Percentiles rank a stretch among this genome's conserved stretches.
Evolutionary conservation across 2,797 vertebrate species (phyloP).

Genomic region (Austrolebias charrua): DNA sequence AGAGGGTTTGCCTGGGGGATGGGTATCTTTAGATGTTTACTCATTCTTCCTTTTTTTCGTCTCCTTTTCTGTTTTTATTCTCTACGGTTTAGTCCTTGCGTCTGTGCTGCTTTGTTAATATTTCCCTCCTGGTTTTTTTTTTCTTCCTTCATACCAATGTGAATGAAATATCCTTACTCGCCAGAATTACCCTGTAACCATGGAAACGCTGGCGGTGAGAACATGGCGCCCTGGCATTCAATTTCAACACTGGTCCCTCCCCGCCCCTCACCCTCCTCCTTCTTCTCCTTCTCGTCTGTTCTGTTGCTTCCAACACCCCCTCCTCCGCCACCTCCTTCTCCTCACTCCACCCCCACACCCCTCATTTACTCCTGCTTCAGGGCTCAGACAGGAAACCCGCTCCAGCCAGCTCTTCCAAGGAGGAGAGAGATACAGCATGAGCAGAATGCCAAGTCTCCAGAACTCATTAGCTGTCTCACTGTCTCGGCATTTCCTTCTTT

Average conservation of each 20-base stretch:
- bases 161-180: slow-evolving; percentile 85
- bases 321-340: slow-evolving; percentile 10
- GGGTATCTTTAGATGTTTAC: slow-evolving; percentile 59
- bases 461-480: slow-evolving; percentile 73
- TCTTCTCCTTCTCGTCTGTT: slow-evolving; percentile 65
- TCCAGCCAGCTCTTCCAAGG: slow-evolving; percentile 75
- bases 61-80: slow-evolving; percentile 21
- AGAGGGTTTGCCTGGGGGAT: slow-evolving; percentile 61
- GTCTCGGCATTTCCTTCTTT: slow-evolving; percentile 51
- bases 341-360: slow-evolving; percentile 33
- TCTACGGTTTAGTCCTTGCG: slow-evolving; percentile 22
- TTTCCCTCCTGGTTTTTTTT: slow-evolving; percentile 58
- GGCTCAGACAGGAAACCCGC: slow-evolving; percentile 80
- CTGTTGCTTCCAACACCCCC: slow-evolving; percentile 59
- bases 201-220: slow-evolving; percentile 83
- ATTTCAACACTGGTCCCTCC: slow-evolving; percentile 73
- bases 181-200: slow-evolving; percentile 83
- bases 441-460: slow-evolving; percentile 79
- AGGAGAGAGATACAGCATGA: slow-evolving; percentile 70
- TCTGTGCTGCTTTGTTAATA: slow-evolving; percentile 71
- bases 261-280: slow-evolving; percentile 57
- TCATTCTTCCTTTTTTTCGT: slow-evolving; percentile 21
- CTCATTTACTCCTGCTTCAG: slow-evolving; percentile 77
- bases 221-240: slow-evolving; percentile 82
- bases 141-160: slow-evolving; percentile 70